Base-by-base conservation (phyloP, 2,888 invertebrate species). In the Amphipyra berbera region DNA sequence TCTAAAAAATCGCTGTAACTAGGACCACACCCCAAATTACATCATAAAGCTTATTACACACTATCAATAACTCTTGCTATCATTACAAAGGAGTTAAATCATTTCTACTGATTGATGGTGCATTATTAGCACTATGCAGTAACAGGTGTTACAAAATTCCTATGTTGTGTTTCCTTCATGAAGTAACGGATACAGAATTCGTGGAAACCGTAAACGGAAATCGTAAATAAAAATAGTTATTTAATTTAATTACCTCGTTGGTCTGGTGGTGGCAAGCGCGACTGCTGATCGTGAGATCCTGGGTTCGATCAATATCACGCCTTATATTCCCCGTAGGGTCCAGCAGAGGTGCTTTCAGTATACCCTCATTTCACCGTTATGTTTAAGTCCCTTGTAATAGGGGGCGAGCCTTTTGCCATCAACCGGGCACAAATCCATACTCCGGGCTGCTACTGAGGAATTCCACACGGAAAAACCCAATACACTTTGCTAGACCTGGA, bases 51-150 rank as follows among this genome's bases (percentile, higher is more conserved):
- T 68, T 61, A 66, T 68, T 77, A 75, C 56, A 71, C 55, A 69
- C 57, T 74, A 77, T 77, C 61, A 64, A 77, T 77, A 72, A 76
- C 54, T 72, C 61, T 50, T 45, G 35, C 64, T 48, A 65, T 65
- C 62, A 65, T 68, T 67, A 73, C 45, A 4, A 50, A 47, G 57
- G 55, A 63, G 60, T 77, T 74, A 57, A 57, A 77, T 74, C 49
- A 74, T 72, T 68, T 46, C 33, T 44, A 52, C 46, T 74, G 74
- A 76, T 77, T 66, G 58, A 77, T 77, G 42, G 64, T 27, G 37
- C 42, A 48, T 48, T 40, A 48, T 48, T 40, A 13, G 21, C 35
- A 15, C 58, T 37, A 48, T 50, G 57, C 38, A 61, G 47, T 55
- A 61, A 45, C 38, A 15, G 21, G 46, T 60, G 7, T 68, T 68